Percentiles rank a stretch among this genome's conserved stretches.
phyloP scores from a whole-genome alignment of 2,113 vertebrate genomes.

The Pteronura brasiliensis region DNA sequence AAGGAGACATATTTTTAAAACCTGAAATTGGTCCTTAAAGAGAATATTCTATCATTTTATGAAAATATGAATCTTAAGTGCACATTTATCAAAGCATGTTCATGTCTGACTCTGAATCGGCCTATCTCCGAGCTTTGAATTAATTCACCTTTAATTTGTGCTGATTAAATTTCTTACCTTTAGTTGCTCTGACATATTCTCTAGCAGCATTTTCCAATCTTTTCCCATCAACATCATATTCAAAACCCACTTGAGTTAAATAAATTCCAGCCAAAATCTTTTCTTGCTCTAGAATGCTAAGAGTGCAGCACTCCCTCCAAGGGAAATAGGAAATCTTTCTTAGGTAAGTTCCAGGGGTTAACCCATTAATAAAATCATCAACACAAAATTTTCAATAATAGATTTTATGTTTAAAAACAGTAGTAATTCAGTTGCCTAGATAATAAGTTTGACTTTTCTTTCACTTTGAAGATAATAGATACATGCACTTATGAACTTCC shows the following conservation, averaged over 20 bases:
- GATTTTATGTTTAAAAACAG: conserved; percentile 37
- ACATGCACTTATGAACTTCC: not conserved
- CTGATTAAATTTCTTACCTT: conserved; percentile 21
- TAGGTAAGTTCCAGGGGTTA: not conserved
- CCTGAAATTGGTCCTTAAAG: not conserved
- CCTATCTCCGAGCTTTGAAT: not conserved
- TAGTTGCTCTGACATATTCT: not conserved
- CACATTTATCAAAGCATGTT: not conserved
- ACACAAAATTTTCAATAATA: not conserved
- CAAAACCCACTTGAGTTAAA: conserved; percentile 10
- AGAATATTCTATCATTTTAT: not conserved
- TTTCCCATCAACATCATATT: not conserved
- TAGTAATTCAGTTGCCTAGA: not conserved
- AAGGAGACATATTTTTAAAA: conserved; percentile 25
- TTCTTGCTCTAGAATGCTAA: not conserved
- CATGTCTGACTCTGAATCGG: not conserved
- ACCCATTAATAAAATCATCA: not conserved
- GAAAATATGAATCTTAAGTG: conserved; percentile 26
- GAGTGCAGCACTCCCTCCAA: not conserved
- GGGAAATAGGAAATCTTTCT: conserved; percentile 26
- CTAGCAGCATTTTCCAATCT: not conserved
- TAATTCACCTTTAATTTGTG: conserved; percentile 18
- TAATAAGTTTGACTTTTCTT: conserved; percentile 4
- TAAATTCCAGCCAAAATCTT: conserved; percentile 14
- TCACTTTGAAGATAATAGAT: not conserved